These are phyloP conservation scores for Serrognathus titanus DNA, from an alignment of 2,888 invertebrate genomes.

Conservation along the genomic window DNA sequence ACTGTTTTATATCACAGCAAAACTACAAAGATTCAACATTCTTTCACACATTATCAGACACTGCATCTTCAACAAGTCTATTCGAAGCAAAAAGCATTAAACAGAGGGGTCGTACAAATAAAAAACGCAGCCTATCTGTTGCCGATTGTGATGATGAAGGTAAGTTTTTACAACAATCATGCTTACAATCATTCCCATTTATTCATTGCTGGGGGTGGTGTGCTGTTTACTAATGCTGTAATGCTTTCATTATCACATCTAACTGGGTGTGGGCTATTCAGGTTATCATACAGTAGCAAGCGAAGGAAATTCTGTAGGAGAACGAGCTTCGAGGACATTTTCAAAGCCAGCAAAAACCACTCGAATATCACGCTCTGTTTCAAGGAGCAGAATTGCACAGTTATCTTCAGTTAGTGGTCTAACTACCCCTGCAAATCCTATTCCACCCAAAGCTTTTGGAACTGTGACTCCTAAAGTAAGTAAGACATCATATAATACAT, in stretches of 20 bases:
- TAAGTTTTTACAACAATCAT: not conserved
- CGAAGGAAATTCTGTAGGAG: constrained; percentile 27
- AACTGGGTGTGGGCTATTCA: constrained; percentile 23
- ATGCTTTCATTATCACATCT: constrained; percentile 10
- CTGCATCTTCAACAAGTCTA: not conserved
- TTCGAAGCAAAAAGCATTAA: constrained; percentile 4
- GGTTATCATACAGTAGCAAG: constrained; percentile 42
- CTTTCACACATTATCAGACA: constrained; percentile 3
- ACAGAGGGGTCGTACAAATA: not conserved
- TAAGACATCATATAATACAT: not conserved
- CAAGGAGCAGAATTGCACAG: constrained; percentile 20
- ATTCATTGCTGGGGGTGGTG: not conserved
- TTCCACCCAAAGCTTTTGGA: constrained; percentile 27
- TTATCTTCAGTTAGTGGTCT: not conserved
- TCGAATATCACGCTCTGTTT: constrained; percentile 30
- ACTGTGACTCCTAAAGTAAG: constrained; percentile 41
- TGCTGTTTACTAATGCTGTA: constrained; percentile 10
- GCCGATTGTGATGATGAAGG: constrained; percentile 7
- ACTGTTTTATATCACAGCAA: not conserved
- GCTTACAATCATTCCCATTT: not conserved
- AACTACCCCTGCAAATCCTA: constrained; percentile 9
- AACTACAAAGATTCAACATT: not conserved
- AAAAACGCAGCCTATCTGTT: constrained; percentile 6
- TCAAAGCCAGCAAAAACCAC: constrained; percentile 7
- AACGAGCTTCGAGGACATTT: constrained; percentile 19